These are phyloP conservation scores for Andrena minutula DNA, from an alignment of 2,888 invertebrate genomes.

Conservation along the genomic window DNA sequence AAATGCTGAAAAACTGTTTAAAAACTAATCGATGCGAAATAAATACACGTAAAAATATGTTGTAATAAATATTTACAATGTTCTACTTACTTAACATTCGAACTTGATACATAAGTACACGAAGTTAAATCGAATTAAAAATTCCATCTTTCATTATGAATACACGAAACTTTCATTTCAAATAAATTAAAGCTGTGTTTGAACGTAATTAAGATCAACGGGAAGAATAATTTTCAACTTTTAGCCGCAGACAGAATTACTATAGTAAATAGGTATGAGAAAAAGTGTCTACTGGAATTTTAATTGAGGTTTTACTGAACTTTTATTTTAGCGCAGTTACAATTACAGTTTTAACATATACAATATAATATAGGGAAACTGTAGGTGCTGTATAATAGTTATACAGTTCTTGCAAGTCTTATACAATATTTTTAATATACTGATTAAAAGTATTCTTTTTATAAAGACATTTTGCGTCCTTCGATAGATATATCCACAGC, in stretches of 20 bases:
- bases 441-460: conserved; percentile 71
- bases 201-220: no score
- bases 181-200: no score
- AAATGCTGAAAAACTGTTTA: background rate
- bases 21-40: background rate
- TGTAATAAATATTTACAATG: no score
- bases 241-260: no score
- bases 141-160: no score
- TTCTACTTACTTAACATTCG: background rate
- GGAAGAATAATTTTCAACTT: no score
- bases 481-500: conserved; percentile 98
- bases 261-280: background rate
- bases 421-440: background rate
- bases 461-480: conserved; percentile 98
- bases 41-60: background rate
- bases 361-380: conserved; percentile 21
- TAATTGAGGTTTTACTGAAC: conserved; percentile 13
- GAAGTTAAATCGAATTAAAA: no score
- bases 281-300: background rate
- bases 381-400: conserved; percentile 1
- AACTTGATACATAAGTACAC: background rate
- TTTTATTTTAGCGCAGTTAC: conserved; percentile 55
- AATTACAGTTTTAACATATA: conserved; percentile 19
- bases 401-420: conserved; percentile 15
- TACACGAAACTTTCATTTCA: no score